Percentiles rank a stretch among this genome's conserved stretches.
Conservation (phyloP, 2,113 vertebrate species). For the Leiothrix lutea region DNA sequence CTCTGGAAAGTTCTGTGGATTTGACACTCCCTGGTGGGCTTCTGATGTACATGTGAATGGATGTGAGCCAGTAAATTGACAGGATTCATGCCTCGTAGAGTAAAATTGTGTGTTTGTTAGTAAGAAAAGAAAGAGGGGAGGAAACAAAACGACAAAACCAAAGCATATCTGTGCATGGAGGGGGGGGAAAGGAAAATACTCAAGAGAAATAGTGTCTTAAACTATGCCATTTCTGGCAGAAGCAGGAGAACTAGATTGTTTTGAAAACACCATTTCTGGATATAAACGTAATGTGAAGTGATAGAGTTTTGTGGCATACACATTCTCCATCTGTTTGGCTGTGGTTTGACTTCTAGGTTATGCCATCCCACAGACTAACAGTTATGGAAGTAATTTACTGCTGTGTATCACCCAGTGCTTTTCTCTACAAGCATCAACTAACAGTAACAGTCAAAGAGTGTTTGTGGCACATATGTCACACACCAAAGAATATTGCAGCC, state of each 20-base stretch:
- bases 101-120: not conserved
- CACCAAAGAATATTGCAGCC: not conserved
- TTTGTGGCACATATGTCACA: conserved; percentile 8
- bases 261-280: not conserved
- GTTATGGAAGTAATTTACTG: conserved; percentile 27
- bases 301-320: not conserved
- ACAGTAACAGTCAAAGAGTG: not conserved
- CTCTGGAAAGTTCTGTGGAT: conserved; percentile 67
- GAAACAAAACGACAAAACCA: not conserved
- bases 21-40: conserved; percentile 73
- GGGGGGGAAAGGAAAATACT: fast-evolving
- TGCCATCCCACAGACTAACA: conserved; percentile 35
- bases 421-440: not conserved
- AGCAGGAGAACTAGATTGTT: not conserved
- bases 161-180: not conserved
- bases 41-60: conserved; percentile 61
- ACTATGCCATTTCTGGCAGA: not conserved
- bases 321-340: conserved; percentile 30
- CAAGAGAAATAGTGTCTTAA: not conserved
- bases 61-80: conserved; percentile 61
- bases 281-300: not conserved
- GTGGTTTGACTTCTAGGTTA: conserved; percentile 25
- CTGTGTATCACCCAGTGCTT: not conserved
- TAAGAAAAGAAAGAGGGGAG: not conserved
- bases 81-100: conserved; percentile 38